A percentile compares a stretch with the other conserved stretches of the same genome.
These are phyloP conservation scores for Crepidodera aurea DNA, from an alignment of 2,888 invertebrate species.

Conservation along the genomic window DNA sequence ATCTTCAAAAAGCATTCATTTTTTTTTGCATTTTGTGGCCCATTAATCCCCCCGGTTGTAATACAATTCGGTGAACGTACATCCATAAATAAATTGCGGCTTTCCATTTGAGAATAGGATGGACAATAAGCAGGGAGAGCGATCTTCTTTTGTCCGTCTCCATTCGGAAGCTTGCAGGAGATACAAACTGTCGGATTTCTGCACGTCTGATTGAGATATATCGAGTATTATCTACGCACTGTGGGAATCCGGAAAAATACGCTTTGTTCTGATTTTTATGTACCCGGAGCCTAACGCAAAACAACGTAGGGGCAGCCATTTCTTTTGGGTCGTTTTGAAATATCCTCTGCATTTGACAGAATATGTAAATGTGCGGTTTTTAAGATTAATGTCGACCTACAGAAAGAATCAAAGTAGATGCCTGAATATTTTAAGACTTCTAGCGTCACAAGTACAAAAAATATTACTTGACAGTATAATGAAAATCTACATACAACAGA, in stretches of 20 bases:
- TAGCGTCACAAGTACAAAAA: no score
- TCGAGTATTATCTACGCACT: conserved; percentile 46
- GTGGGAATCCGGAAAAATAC: conserved; percentile 42
- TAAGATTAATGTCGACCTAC: no score
- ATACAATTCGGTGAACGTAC: conserved; percentile 43
- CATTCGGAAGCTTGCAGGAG: conserved; percentile 47
- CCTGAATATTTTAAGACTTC: no score
- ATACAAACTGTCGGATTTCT: conserved; percentile 54
- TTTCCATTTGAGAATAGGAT: conserved; percentile 49
- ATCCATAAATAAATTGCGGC: conserved; percentile 53
- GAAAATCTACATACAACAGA: no score
- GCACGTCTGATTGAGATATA: conserved; percentile 54
- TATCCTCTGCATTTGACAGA: no score
- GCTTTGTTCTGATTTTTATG: conserved; percentile 44
- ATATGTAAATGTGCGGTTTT: no score
- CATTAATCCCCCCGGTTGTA: conserved; percentile 43
- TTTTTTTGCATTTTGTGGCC: conserved; percentile 43
- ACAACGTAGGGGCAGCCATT: not conserved
- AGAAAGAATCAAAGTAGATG: no score
- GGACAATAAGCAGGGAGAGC: conserved; percentile 43
- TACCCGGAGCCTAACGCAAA: no score
- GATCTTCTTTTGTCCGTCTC: conserved; percentile 50
- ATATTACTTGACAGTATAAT: no score
- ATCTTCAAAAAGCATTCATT: conserved; percentile 12
- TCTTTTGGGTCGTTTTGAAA: no score